A percentile compares a stretch with the other conserved stretches of the same genome.
Evolutionary conservation across 2,888 invertebrate species (phyloP).

Genomic region (Drosophila formosana): DNA sequence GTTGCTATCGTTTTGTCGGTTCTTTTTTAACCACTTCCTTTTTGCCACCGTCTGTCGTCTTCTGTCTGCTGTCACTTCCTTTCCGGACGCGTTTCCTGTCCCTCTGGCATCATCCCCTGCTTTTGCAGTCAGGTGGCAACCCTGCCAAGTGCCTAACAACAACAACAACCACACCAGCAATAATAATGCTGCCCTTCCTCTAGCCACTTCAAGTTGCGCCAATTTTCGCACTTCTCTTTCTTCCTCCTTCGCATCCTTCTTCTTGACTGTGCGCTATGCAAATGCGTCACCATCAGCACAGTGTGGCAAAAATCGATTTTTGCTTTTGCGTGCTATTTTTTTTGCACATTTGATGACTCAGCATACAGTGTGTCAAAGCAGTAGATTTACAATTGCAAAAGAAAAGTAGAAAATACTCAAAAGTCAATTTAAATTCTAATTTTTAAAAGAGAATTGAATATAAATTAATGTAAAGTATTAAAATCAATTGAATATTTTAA

Average conservation of each 20-base stretch:
- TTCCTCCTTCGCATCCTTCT: background rate
- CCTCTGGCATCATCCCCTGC: conserved; percentile 43
- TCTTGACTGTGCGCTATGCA: conserved; percentile 5
- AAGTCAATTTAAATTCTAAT: too few relatives aligned
- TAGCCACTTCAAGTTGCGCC: conserved; percentile 28
- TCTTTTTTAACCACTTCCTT: conserved; percentile 72
- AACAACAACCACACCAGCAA: background rate
- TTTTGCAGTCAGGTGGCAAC: conserved; percentile 63
- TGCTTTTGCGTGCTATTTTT: conserved; percentile 14
- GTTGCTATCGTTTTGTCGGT: conserved; percentile 47
- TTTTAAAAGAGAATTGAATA: too few relatives aligned
- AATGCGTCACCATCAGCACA: conserved; percentile 54
- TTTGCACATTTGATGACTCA: conserved; percentile 15
- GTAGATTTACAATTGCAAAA: background rate
- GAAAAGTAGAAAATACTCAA: too few relatives aligned
- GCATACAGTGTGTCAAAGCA: background rate
- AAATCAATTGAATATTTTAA: too few relatives aligned
- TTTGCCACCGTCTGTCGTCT: conserved; percentile 35
- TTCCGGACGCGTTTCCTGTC: conserved; percentile 69
- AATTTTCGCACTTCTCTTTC: conserved; percentile 22
- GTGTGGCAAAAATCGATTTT: conserved; percentile 54
- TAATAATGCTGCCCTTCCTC: conserved; percentile 2
- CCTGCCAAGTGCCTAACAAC: conserved; percentile 17
- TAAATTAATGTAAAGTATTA: too few relatives aligned
- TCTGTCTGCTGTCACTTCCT: conserved; percentile 61